Base-by-base conservation (phyloP, 1,140 invertebrate genomes). In the Cotesia typhae region DNA sequence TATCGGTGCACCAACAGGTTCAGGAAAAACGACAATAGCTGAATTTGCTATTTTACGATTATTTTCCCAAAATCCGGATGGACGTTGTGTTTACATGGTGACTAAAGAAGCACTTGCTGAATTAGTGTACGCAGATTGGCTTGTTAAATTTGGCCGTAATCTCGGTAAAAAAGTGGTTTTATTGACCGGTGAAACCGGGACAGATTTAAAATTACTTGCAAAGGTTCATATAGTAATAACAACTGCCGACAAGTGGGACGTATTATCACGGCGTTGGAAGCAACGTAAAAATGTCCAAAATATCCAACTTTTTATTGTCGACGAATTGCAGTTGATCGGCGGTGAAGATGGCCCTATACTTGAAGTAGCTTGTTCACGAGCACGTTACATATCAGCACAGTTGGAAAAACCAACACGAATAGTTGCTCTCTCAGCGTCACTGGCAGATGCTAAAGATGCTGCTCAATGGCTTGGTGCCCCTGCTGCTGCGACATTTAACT, bases 181-280 rank as follows among this genome's bases (percentile, higher is more conserved):
- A 12, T 81, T 99, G n/a, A 99, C 98, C 0, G 98, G 98, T 0
- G 98, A 99, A 88, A 98, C 97, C 1, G 95, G 96, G 0, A 98
- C 96, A 0, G 98, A 99, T 88, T 89, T 99, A 70, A 99, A 99
- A 81, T 83, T 98, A 0, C 84, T 96, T 1, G 94, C 93, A 35
- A 95, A 97, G 83, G 97, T 95, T 14, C 95, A 99, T 85, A 92
- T 99, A 28, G 94, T 99, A 5, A 93, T 99, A 67, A 95, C 95
- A 12, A 99, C 97, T 0, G 97, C 98, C 2, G 98, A 99, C 77
- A 98, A 98, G 79, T 99, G 98, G 98, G 98, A 99, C 86, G 95
- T 99, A 6, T 86, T 99, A 0, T 99, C 98, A 0, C 89, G 98
- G 73, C 89, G 98, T 73, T 99, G 98, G 98, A 99, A 99, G 82